phyloP scores from a whole-genome alignment of 2,888 invertebrate genomes.

The Apodemia mormo region DNA sequence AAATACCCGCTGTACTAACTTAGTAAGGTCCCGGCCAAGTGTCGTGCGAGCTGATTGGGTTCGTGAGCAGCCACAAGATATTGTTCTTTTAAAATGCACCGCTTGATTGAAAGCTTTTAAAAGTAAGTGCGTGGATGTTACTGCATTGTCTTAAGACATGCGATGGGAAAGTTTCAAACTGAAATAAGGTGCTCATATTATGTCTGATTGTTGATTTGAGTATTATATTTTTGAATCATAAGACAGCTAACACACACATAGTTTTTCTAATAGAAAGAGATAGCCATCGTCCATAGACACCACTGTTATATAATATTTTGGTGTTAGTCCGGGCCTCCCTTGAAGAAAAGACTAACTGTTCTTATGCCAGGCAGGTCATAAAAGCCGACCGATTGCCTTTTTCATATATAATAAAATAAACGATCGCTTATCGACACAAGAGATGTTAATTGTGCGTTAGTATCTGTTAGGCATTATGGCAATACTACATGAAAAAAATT shows the following conservation, averaged over 20 bases:
- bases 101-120: slow-evolving; percentile 66
- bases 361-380: too few species aligned
- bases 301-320: too few species aligned
- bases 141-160: slow-evolving; percentile 41
- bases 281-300: too few species aligned
- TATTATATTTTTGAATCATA: too few species aligned
- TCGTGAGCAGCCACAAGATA: slow-evolving; percentile 66
- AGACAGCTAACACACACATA: neutral
- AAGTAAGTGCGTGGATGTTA: slow-evolving; percentile 35
- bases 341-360: too few species aligned
- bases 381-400: too few species aligned
- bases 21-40: slow-evolving; percentile 33
- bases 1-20: slow-evolving; percentile 26
- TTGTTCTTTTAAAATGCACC: slow-evolving; percentile 61
- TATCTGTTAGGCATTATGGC: too few species aligned
- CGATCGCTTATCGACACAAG: too few species aligned
- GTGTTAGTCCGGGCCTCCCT: too few species aligned
- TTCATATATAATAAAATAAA: too few species aligned
- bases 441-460: too few species aligned
- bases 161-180: slow-evolving; percentile 35
- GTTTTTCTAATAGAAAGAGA: neutral
- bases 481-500: too few species aligned
- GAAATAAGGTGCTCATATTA: slow-evolving; percentile 29
- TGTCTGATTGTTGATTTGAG: slow-evolving; percentile 20
- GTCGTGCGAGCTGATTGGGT: slow-evolving; percentile 59